These are phyloP conservation scores for Arenaria interpres DNA, from an alignment of 2,113 vertebrate species.

Conservation along the genomic window DNA sequence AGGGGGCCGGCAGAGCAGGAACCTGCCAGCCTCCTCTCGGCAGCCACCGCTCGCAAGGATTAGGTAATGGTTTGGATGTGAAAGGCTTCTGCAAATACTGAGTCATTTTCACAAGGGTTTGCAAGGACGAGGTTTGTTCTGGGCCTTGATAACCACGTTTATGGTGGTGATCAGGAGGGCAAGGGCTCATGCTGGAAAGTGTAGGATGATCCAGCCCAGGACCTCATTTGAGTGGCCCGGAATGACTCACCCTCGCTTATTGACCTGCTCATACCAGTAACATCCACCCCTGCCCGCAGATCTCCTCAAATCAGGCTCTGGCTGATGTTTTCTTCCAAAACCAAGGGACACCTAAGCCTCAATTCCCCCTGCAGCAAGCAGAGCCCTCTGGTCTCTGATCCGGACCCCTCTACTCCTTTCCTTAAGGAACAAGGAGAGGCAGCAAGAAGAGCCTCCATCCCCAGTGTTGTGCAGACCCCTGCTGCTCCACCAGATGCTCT, in stretches of 20 bases:
- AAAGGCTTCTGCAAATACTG: constrained; percentile 29
- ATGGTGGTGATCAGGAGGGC: background rate
- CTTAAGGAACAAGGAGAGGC: background rate
- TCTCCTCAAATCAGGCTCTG: background rate
- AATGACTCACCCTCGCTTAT: background rate
- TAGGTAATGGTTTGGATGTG: background rate
- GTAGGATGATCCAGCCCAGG: background rate
- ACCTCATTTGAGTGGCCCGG: background rate
- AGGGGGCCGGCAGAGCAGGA: background rate
- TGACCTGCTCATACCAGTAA: background rate
- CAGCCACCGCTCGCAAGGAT: background rate
- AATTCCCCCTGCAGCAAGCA: background rate
- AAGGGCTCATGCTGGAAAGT: background rate
- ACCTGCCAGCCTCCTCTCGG: background rate
- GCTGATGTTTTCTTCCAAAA: background rate
- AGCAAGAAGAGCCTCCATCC: background rate
- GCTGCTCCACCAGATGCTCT: background rate
- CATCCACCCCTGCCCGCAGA: background rate
- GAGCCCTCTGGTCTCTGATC: background rate
- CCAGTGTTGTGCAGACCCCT: rapidly evolving
- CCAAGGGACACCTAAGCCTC: background rate
- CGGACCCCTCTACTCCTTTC: background rate
- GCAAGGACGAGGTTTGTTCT: background rate
- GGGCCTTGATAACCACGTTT: background rate
- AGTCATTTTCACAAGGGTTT: background rate